Base-by-base conservation (phyloP, 1,140 invertebrate genomes). In the Trichomalopsis sarcophagae region DNA sequence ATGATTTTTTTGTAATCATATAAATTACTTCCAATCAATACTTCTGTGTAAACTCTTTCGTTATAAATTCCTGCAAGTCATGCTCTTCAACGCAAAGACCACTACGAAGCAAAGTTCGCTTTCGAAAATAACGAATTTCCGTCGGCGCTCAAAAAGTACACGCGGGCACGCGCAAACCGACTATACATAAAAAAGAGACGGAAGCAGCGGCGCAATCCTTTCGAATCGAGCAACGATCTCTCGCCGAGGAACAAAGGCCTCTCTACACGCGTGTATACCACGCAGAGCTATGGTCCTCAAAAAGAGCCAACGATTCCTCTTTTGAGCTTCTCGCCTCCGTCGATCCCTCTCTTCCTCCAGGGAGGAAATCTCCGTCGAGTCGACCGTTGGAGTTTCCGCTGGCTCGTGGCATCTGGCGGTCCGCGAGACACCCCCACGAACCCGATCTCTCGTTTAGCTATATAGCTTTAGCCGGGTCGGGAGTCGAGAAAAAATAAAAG, bases 351-450 rank as follows among this genome's bases (percentile, higher is more conserved):
- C 27, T n/a, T 33, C 44, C 50, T 21, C 47, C 36, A n/a, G 2
- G 3, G 62, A 69, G 62, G 78, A 69, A 73, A 69, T 71, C 36
- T 40, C 40, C 40, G 66, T 23, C n/a, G 68, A 73, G 10, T 27
- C 69, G 80, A 74, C 80, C 69, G 80, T 82, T 82, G 80, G 21
- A 62, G 47, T 62, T 82, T 82, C 66, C 69, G 80, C 23, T n/a
- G 36, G 27, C 44, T 23, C 40, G 79, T 73, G 66, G 68, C 79
- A 81, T 69, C 79, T 73, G 79, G 66, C 79, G 36, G 13, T 44
- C 68, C 30, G 55, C 68, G 30, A 23, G 40, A 33, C 68, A 71
- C 68, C 68, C 68, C 68, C 68, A 71, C 68, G 68, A 71, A 71
- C 68, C 68, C 68, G 68, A 30, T 71, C 68, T 27, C 27, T 33